Base-by-base conservation (phyloP, 2,888 invertebrate genomes). In the Saturnia japonica region DNA sequence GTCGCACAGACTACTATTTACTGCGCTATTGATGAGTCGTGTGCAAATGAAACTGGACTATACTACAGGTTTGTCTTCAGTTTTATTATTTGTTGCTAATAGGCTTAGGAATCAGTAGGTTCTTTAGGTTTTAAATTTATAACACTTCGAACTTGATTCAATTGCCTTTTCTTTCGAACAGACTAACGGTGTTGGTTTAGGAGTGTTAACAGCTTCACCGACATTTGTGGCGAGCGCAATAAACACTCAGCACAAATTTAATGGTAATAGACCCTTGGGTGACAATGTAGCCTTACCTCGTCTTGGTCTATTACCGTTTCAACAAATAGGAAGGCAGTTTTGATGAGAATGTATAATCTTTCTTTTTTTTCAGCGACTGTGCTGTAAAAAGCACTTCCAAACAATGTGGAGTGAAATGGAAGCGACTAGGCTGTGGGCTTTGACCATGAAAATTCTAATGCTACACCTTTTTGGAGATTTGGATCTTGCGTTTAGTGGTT, bases 1-100 rank as follows among this genome's bases (percentile, higher is more conserved):
- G 97, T 97, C 16, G 96, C 97, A 0, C 97, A 97, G 88, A 97
- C 97, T 0, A 94, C 95, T 0, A 92, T 97, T 71, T 95, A 96
- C 83, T 97, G 96, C 81, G 95, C 96, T 0, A 89, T 96, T 0
- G 95, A 96, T 73, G 95, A 96, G 71, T 89, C 94, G 22, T 95
- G 95, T 73, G 94, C 87, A 0, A 83, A 91, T 0, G 93, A 96
- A 83, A 95, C 93, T 69, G 96, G 95, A 51, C 84, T 94, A 42
- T 95, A 95, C 84, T 95, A 95, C 78, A 85, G 87, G 95, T 95
- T 76, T 77, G 75, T 74, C 47, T 54, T 57, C 47, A 64, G 34
- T 69, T 54, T 8, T 19, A n/a, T 60, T 45, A 25, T n/a, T n/a
- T n/a, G n/a, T n/a, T 34, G 34, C 6, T 4, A 34, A 34, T 34